Evolutionary conservation across 2,797 vertebrate species (phyloP), one percentile per base, ranked within the genome.

Genomic region (Spea hammondii): DNA sequence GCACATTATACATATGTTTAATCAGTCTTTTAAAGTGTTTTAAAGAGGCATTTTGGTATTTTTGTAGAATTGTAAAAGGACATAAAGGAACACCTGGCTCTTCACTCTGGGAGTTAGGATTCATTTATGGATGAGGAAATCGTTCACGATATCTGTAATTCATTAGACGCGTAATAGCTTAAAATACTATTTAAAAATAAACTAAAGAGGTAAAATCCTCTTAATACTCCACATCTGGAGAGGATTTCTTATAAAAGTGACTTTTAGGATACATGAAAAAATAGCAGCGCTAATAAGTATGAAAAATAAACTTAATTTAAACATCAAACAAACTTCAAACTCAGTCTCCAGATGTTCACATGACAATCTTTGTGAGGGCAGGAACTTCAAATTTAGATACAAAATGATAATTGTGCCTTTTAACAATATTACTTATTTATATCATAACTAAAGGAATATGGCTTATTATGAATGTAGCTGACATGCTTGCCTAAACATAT

Each of bases 221-320:
- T 67, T 81, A 77, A 77, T 77, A n/a, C 74, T 8, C 10, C 1
- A 48, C 79, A 81, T 77, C 79, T 81, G 79, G 79, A 77, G 53
- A 70, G 54, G n/a, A 77, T 81, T 81, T 81, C 74, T 67, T 48
- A 68, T 32, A 75, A 45, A 74, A 69, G 48, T 55, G n/a, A 53
- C 66, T 79, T 50, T 70, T 32, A 70, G 66, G 78, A 79, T 74
- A 75, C 70, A 64, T 79, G 59, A 70, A 75, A 47, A 77, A 81
- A 77, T 72, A 81, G 54, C 74, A 49, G 44, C 9, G 17, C 74
- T 76, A 76, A 76, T 77, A 72, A 59, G 66, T 68, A 53, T 64
- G 11, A 73, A 44, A 47, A 81, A 68, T 49, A 14, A 60, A 66
- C 13, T 60, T 12, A 59, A 66, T 66, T 67, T 76, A 8, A 72